Evolutionary conservation across 2,888 invertebrate species (phyloP).

Genomic region (Piscicola geometra): DNA sequence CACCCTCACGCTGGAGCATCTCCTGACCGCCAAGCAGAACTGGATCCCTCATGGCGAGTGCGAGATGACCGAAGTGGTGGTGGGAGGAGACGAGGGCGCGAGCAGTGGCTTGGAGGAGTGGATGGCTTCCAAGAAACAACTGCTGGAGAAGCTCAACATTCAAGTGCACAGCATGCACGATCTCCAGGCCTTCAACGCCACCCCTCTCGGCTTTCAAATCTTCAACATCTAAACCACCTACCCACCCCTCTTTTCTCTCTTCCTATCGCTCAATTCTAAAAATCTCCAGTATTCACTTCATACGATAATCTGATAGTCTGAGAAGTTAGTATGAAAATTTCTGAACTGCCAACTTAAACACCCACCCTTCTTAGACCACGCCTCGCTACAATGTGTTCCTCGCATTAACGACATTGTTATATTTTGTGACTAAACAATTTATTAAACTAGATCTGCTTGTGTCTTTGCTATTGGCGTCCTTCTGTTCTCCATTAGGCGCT

Average conservation of each 20-base stretch:
- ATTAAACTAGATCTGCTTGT: too few relatives aligned
- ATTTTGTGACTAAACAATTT: too few relatives aligned
- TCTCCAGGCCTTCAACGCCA: background rate
- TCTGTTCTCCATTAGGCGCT: too few relatives aligned
- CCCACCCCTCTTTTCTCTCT: background rate
- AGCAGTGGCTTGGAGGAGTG: background rate
- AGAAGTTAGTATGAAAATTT: too few relatives aligned
- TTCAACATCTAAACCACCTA: background rate
- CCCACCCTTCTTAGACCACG: too few relatives aligned
- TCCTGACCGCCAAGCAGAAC: conserved; percentile 23
- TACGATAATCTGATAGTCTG: too few relatives aligned
- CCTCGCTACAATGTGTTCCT: too few relatives aligned
- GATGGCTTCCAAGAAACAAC: conserved; percentile 1
- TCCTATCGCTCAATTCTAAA: too few relatives aligned
- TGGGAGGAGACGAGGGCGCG: background rate
- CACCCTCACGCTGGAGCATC: conserved; percentile 11
- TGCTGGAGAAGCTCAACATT: conserved; percentile 13
- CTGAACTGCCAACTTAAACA: too few relatives aligned
- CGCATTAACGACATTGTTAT: too few relatives aligned
- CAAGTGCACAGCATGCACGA: background rate
- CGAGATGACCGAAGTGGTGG: background rate
- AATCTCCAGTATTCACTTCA: too few relatives aligned
- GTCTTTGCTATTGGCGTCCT: too few relatives aligned
- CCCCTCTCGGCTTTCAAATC: background rate
- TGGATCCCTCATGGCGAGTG: conserved; percentile 13